Percentiles rank a stretch among this genome's conserved stretches.
These are phyloP conservation scores for Amblyteles armatorius DNA, from an alignment of 2,888 invertebrate species.

Conservation along the genomic window DNA sequence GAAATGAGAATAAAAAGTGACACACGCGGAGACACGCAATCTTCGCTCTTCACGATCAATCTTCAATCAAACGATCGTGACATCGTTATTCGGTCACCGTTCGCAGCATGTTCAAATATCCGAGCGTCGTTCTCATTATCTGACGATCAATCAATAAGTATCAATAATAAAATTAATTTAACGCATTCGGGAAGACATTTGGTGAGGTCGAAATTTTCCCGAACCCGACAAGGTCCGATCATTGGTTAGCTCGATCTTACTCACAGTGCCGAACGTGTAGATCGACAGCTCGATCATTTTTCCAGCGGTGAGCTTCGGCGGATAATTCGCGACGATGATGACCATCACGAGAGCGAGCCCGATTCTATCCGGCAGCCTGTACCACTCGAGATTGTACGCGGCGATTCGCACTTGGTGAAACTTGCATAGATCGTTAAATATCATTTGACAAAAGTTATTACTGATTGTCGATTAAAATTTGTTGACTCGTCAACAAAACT, in stretches of 20 bases:
- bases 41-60: not conserved
- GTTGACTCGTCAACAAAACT: not conserved
- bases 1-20: not conserved
- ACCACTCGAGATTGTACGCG: constrained; percentile 67
- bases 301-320: constrained; percentile 49
- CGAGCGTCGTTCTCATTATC: constrained; percentile 62
- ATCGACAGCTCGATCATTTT: constrained; percentile 67
- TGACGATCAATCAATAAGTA: constrained; percentile 15
- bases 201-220: not conserved
- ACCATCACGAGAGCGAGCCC: constrained; percentile 29
- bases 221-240: not conserved
- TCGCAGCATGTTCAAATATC: constrained; percentile 55
- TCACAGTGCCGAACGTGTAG: constrained; percentile 68
- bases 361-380: constrained; percentile 43
- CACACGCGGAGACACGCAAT: not conserved
- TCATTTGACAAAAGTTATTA: not conserved
- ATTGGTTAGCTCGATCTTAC: constrained; percentile 28
- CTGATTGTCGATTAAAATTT: not conserved
- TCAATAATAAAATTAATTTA: not conserved
- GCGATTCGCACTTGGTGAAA: constrained; percentile 1
- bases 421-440: not conserved
- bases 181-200: not conserved
- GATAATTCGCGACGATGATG: constrained; percentile 32
- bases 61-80: not conserved
- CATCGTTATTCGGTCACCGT: constrained; percentile 34